Base-by-base conservation (phyloP, 2,888 invertebrate genomes). In the Cheilosia pagana region DNA sequence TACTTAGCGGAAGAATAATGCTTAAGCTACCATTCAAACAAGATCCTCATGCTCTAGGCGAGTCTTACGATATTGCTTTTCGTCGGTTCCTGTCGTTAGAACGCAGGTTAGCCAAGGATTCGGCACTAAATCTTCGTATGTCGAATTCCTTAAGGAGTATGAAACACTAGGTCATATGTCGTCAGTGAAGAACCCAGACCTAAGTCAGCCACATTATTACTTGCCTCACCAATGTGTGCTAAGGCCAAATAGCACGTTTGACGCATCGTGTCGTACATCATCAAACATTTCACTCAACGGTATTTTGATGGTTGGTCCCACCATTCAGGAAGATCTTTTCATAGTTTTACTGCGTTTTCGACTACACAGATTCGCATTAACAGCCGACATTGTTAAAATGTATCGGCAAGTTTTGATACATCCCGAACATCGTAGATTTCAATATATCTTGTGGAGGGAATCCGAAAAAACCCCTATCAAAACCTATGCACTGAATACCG, bases 261-360 rank as follows among this genome's bases (percentile, higher is more conserved):
- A 57, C 3, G 39, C 5, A 1, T 43, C 62, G 1, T 62, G 25
- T 43, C 52, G 48, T 19, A 81, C 82, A 2, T 72, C 81, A 5
- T 62, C 85, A 4, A 75, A 53, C 71, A 28, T 55, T 19, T 76
- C 82, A 10, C 48, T 81, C 0, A 85, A 85, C n/a, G 86, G 82
- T 41, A 85, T 86, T n/a, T 48, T 81, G 12, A 82, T 85, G 68
- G 79, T 82, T 23, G 81, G 86, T 0, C 77, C 85, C 3, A 85
- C 76, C 2, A 67, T 86, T 3, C 75, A 81, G 25, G n/a, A 43
- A 1, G 63, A 81, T 7, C 21, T 87, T 8, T 76, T 82, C 35
- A 28, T 41, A 1, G 52, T 81, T 21, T 25, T 83, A 10, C 8
- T 63, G 28, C 77, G 77, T 35, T 87, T 87, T 71, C 52, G 81